A percentile compares a stretch with the other conserved stretches of the same genome.
Evolutionary conservation across 2,888 invertebrate species (phyloP).

Genomic region (Acrocyrtus sp.): DNA sequence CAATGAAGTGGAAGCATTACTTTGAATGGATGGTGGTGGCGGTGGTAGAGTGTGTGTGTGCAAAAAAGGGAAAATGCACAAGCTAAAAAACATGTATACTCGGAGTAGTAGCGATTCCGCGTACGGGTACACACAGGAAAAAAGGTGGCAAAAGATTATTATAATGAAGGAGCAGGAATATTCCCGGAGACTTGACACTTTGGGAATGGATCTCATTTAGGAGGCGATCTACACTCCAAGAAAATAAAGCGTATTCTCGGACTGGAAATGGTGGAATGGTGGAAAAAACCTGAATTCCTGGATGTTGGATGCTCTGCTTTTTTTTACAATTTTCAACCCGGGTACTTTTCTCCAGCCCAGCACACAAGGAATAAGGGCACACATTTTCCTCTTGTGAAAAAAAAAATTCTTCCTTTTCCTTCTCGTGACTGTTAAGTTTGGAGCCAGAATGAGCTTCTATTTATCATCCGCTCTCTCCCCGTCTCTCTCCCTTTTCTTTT

Average conservation of each 20-base stretch:
- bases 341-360: conserved; percentile 23
- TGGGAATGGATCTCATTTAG: conserved; percentile 43
- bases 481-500: background rate
- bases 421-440: conserved; percentile 14
- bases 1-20: conserved; percentile 36
- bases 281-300: no score
- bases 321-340: background rate
- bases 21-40: conserved; percentile 22
- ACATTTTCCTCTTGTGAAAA: no score
- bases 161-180: conserved; percentile 45
- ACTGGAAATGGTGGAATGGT: background rate
- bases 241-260: conserved; percentile 5
- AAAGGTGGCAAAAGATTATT: conserved; percentile 44
- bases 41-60: no score
- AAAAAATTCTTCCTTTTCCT: background rate
- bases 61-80: no score
- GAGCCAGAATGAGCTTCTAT: conserved; percentile 38
- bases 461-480: conserved; percentile 39
- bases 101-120: no score
- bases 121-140: background rate
- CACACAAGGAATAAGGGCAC: no score
- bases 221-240: no score
- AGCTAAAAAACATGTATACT: no score
- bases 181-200: conserved; percentile 37
- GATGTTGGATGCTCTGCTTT: no score